Base-by-base conservation (phyloP, 2,797 vertebrate species). In the Crax fasciolata region DNA sequence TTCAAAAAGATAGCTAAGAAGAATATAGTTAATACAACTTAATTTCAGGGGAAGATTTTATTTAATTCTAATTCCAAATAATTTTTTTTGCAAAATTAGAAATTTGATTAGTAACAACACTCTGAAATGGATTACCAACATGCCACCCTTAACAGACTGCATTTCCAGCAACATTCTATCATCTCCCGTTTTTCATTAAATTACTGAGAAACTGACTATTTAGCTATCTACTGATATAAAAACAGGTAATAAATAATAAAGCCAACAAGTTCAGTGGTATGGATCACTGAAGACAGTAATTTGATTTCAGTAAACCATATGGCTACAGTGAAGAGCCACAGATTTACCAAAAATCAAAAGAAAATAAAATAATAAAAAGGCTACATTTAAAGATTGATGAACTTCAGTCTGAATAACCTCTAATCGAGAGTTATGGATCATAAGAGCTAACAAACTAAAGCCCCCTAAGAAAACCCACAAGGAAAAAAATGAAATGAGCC, bases 71-170 rank as follows among this genome's bases (percentile, higher is more conserved):
- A 70, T n/a, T 63, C n/a, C 15, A 84, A 67, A 49, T 23, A 8
- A 39, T 11, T 35, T 54, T 93, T 93, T 67, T 44, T 35, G 25
- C 30, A 67, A 77, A 5, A 27, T 57, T 48, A 59, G 32, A 77
- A 74, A 71, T 49, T 2, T 46, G 7, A 49, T 32, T 86, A 23
- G 44, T 51, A 59, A 24, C 23, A 68, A 10, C 9, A 46, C 28
- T 70, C 17, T 58, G 49, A 0, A 0, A 0, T 13, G 23, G 18
- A 76, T 73, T 73, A 54, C 6, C 24, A 87, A 58, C 43, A 62
- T 2, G 1, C 0, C 48, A 63, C 11, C 17, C 76, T 35, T 59
- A 70, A 54, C 2, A n/a, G 38, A 70, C 57, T 82, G 1, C 48
- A 63, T 4, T 65, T 63, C 62, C 44, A 84, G 51, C 19, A 83